Evolutionary conservation across 2,797 vertebrate species (phyloP).

Genomic region (Lagorchestes hirsutus): DNA sequence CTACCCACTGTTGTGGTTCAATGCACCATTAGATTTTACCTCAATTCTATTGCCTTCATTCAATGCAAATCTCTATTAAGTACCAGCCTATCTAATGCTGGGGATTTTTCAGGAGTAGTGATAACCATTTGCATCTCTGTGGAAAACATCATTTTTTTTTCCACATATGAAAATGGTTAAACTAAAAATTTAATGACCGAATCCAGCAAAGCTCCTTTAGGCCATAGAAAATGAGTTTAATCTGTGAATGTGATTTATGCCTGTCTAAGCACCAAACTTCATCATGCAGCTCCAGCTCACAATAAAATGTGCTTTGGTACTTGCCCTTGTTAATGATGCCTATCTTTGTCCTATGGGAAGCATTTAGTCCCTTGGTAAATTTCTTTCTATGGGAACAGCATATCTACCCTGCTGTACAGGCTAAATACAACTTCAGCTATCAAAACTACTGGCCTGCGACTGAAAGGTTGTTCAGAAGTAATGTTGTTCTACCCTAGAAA

Average conservation of each 20-base stretch:
- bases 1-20: constrained; percentile 76
- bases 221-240: constrained; percentile 86
- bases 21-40: constrained; percentile 77
- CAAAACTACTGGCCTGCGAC: constrained; percentile 39
- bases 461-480: constrained; percentile 65
- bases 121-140: constrained; percentile 77
- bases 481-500: constrained; percentile 55
- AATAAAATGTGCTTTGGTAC: constrained; percentile 48
- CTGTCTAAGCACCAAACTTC: constrained; percentile 66
- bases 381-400: constrained; percentile 3
- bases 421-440: constrained; percentile 8
- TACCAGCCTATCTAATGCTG: constrained; percentile 68
- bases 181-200: constrained; percentile 82
- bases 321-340: constrained; percentile 62
- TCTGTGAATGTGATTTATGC: constrained; percentile 82
- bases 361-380: constrained; percentile 40
- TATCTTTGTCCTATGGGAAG: constrained; percentile 57
- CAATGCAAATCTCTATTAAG: constrained; percentile 78
- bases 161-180: constrained; percentile 85
- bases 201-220: constrained; percentile 82
- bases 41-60: constrained; percentile 63
- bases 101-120: constrained; percentile 75
- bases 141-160: constrained; percentile 74
- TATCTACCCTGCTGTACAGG: constrained; percentile 22
- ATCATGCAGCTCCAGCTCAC: constrained; percentile 51